phyloP scores from a whole-genome alignment of 53 echinoderm and acorn worm genomes.

The Apostichopus leukothele region DNA sequence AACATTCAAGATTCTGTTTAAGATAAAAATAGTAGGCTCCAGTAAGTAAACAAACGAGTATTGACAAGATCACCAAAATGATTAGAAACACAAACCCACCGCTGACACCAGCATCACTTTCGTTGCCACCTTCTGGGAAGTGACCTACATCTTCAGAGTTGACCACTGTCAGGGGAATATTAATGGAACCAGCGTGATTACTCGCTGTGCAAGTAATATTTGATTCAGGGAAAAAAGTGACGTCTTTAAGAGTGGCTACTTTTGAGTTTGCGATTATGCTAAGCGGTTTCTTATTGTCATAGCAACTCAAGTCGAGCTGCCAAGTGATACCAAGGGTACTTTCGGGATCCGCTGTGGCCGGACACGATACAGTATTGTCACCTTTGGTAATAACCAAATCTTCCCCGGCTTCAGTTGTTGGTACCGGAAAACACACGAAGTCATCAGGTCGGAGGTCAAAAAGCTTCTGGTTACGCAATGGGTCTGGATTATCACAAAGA shows the following conservation, averaged over 20 bases:
- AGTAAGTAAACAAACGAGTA: not conserved
- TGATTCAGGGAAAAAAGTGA: constrained; percentile 2
- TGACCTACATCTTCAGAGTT: not conserved
- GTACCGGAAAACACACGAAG: not conserved
- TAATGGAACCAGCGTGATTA: constrained; percentile 7
- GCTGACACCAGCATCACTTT: not conserved
- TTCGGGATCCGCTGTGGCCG: constrained; percentile 28
- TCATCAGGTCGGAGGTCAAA: constrained; percentile 24
- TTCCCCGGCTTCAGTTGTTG: not conserved
- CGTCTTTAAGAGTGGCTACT: not conserved
- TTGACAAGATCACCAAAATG: constrained; percentile 15
- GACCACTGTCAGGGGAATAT: not conserved
- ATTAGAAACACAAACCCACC: not conserved
- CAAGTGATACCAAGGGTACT: constrained; percentile 16
- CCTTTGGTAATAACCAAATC: not conserved
- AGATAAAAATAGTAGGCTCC: not conserved
- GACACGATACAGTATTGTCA: not conserved
- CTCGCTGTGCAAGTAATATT: constrained; percentile 16
- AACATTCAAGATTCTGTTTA: no score
- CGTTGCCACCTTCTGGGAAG: not conserved
- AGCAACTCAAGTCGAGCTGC: not conserved
- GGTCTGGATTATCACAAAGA: not conserved
- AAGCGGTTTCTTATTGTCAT: not conserved
- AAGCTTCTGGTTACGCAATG: not conserved
- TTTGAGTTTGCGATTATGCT: not conserved